Evolutionary conservation across 2,113 vertebrate genomes (phyloP), one percentile per base, ranked within the genome.

Genomic region (Labeo rohita): DNA sequence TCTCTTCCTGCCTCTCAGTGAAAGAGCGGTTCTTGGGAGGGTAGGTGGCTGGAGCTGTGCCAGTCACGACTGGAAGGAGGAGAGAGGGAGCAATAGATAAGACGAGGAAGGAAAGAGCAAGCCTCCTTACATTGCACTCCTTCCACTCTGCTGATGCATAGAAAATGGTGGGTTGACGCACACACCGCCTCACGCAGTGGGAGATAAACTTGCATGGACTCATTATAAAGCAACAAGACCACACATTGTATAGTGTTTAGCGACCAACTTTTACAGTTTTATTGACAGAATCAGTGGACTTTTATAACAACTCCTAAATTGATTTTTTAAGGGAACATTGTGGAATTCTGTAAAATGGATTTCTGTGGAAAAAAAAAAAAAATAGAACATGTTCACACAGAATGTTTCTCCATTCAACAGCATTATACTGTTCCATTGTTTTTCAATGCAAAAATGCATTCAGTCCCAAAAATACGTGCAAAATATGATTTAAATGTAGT

Each of bases 1-100:
- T 70, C 49, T 54, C 28, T 56, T 34, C 49, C 8, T 77, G 39
- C 68, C 47, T 77, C 7, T 54, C 54, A 23, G 56, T 68, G 75
- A 88, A 85, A 34, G 70, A 75, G 15, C 11, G n/a, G 65, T 47
- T 28, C 66, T 56, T 28, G 8, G 39, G 21, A 39, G 45, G 61
- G 56, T 74, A 89, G 82, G 77, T 54, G 43, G 80, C 36, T 72
- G 74, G n/a, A 63, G 23, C 39, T 63, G 54, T 45, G 50, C 74
- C 59, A 85, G 68, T 87, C 82, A 84, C 76, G 88, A 84, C 85
- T 87, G 54, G 34, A 82, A 65, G 54, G 36, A 73, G 12, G 7
- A 8, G 65, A 16, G 18, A 56, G 18, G 43, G 13, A 59, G 36
- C n/a, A 11, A 74, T 28, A 75, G 50, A 83, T 45, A 52, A 70